Evolutionary conservation across 2,888 invertebrate species (phyloP).

Genomic region (Achlya flavicornis): DNA sequence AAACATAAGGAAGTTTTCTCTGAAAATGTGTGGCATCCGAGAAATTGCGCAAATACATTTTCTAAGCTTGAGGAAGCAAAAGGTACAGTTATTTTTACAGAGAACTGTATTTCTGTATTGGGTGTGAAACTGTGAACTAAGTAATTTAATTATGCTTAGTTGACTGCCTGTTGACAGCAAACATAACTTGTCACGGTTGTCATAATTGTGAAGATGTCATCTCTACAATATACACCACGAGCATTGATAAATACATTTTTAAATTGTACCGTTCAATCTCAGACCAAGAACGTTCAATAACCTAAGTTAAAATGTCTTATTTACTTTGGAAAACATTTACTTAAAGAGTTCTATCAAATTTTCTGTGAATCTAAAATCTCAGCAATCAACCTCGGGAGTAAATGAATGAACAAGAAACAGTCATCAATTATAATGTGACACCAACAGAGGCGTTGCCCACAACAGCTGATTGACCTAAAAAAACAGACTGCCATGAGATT

Average conservation of each 20-base stretch:
- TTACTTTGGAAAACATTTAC: too few relatives aligned
- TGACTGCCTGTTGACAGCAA: not conserved
- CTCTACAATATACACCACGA: not conserved
- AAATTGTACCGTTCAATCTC: too few relatives aligned
- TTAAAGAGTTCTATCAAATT: too few relatives aligned
- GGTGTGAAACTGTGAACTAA: not conserved
- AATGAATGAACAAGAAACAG: constrained; percentile 9
- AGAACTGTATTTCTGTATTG: not conserved
- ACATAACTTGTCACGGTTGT: constrained; percentile 1
- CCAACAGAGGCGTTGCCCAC: constrained; percentile 22
- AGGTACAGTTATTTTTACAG: not conserved
- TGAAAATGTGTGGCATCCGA: not conserved
- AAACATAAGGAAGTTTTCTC: not conserved
- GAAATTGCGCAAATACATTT: not conserved
- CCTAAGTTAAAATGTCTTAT: too few relatives aligned
- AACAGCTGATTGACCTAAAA: constrained; percentile 62
- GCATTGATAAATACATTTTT: not conserved
- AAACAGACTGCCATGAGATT: constrained; percentile 30
- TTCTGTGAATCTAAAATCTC: too few relatives aligned
- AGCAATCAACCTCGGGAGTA: not conserved
- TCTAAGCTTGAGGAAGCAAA: constrained; percentile 1
- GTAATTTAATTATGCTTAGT: not conserved
- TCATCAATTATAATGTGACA: constrained; percentile 30
- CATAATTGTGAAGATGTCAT: not conserved
- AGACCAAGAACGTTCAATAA: too few relatives aligned